Base-by-base conservation (phyloP, 2,888 invertebrate genomes). In the Xestia ashworthii region DNA sequence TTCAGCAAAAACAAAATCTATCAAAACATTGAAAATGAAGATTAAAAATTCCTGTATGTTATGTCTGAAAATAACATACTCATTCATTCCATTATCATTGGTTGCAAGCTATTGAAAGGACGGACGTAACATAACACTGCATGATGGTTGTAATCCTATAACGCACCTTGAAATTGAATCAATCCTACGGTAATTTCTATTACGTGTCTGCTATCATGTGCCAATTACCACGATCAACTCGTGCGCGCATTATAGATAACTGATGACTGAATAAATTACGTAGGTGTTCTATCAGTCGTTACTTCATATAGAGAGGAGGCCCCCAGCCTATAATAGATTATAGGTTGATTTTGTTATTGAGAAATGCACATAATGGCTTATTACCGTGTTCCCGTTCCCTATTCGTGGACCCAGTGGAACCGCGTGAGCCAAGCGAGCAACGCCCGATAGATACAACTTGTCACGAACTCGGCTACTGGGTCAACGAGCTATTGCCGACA, bases 391-490 rank as follows among this genome's bases (percentile, higher is more conserved):
- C 62, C 74, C 69, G 70, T 73, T 74, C 85, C 80, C 76, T 82
- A 83, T 82, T 69, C 68, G 73, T 82, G 75, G 78, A 80, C 87
- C 78, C 84, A 87, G 50, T 78, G 80, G 79, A 82, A 69, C 78
- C 81, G 70, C 70, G 71, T 85, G 86, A 87, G 41, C 73, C 77
- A 82, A 88, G 58, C 86, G 87, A 89, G 88, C 91, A 90, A 86
- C 83, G 88, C 84, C 90, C 91, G 89, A 93, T 91, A 92, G 91
- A 92, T 85, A 91, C 87, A 90, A 93, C 88, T 92, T 93, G 94
- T 93, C 94, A 94, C 93, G 92, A 95, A 95, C 93, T 92, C 94
- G 93, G 95, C 92, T 90, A 95, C 92, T 95, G 91, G 95, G 95
- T 95, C 95, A 95, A 95, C 90, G 88, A 93, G 91, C 88, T 90